phyloP scores from a whole-genome alignment of 2,888 invertebrate species.

The Trachelus troglodyta region DNA sequence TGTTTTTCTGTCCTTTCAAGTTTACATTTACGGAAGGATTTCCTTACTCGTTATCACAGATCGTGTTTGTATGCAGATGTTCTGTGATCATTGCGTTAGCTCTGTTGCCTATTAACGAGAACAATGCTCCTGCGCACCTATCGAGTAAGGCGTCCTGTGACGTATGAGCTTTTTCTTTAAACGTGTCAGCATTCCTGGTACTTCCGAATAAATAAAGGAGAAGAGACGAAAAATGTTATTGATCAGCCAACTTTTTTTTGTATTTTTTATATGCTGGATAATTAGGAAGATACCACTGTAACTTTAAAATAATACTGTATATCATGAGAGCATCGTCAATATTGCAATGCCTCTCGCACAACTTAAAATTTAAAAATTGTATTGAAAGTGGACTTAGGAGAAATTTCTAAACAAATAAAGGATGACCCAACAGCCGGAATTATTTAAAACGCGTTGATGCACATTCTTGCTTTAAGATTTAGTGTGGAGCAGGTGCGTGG shows the following conservation, averaged over 20 bases:
- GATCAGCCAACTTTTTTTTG: background rate
- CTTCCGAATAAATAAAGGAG: background rate
- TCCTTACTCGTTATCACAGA: slow-evolving; percentile 49
- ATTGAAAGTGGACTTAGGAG: background rate
- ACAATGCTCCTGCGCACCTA: slow-evolving; percentile 31
- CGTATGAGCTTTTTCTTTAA: background rate
- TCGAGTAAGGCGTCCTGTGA: background rate
- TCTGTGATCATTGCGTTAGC: slow-evolving; percentile 33
- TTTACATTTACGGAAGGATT: slow-evolving; percentile 56
- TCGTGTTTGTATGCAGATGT: slow-evolving; percentile 51
- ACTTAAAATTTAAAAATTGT: background rate
- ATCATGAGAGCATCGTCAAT: background rate
- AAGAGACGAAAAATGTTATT: background rate
- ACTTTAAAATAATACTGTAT: background rate
- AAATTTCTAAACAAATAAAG: background rate
- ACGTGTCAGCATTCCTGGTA: background rate
- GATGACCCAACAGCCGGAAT: background rate
- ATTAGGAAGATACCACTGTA: background rate
- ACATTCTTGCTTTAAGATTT: background rate
- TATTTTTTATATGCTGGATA: background rate
- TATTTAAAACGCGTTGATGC: background rate
- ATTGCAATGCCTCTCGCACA: background rate
- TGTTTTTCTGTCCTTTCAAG: slow-evolving; percentile 33
- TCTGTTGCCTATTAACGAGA: slow-evolving; percentile 34
- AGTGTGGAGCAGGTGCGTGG: background rate